These are phyloP conservation scores for Etheostoma nigrum DNA, from an alignment of 2,797 vertebrate genomes.

Conservation along the genomic window DNA sequence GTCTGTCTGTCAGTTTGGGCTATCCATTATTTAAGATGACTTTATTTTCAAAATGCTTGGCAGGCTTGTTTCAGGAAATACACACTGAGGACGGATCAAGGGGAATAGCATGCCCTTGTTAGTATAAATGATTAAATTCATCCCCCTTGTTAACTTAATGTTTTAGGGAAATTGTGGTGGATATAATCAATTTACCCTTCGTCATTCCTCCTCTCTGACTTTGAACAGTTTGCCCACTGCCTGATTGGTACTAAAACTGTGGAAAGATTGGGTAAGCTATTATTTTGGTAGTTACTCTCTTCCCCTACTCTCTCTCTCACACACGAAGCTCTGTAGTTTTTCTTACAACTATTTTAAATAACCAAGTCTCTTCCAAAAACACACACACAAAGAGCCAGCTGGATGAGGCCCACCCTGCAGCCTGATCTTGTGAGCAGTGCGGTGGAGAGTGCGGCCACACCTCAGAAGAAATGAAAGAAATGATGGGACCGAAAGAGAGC, in stretches of 20 bases:
- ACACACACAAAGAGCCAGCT: slow-evolving; percentile 69
- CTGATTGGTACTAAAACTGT: slow-evolving; percentile 65
- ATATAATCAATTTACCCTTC: slow-evolving; percentile 54
- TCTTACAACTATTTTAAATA: slow-evolving; percentile 68
- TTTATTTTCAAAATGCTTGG: slow-evolving; percentile 61
- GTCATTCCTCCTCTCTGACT: slow-evolving; percentile 51
- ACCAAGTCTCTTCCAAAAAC: slow-evolving; percentile 58
- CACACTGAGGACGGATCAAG: slow-evolving; percentile 21
- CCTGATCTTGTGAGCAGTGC: slow-evolving; percentile 83
- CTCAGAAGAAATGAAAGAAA: slow-evolving; percentile 72
- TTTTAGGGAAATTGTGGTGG: slow-evolving; percentile 56
- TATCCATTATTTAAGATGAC: slow-evolving; percentile 64
- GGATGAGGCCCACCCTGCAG: slow-evolving; percentile 78
- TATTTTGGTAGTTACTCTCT: slow-evolving; percentile 45
- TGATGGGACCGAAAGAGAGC: slow-evolving; percentile 55
- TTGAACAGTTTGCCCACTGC: slow-evolving; percentile 56
- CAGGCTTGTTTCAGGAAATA: slow-evolving; percentile 54
- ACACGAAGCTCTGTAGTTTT: slow-evolving; percentile 53
- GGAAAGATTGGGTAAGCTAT: slow-evolving; percentile 64
- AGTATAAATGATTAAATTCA: slow-evolving; percentile 61
- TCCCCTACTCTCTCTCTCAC: not conserved
- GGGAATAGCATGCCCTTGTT: slow-evolving; percentile 40
- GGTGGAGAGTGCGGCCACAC: slow-evolving; percentile 76
- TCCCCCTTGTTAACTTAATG: slow-evolving; percentile 52
- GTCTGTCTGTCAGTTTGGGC: slow-evolving; percentile 51